phyloP scores from a whole-genome alignment of 2,888 invertebrate genomes.

The Neoascia interrupta region DNA sequence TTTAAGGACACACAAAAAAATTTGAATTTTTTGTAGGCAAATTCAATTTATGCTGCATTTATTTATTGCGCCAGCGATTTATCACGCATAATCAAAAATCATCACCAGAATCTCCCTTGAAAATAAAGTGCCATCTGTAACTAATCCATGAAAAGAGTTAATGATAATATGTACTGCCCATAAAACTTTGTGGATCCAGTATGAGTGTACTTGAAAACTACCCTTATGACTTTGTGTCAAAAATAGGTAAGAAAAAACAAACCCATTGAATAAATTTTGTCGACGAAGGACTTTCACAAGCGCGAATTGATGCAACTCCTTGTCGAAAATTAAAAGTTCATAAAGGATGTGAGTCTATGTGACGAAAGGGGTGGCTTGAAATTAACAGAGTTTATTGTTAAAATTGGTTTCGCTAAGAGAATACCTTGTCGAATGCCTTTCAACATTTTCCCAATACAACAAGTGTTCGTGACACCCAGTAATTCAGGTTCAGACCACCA shows the following conservation, averaged over 20 bases:
- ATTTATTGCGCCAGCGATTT: not conserved
- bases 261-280: too few relatives aligned
- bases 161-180: conserved; percentile 51
- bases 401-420: conserved; percentile 46
- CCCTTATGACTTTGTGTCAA: too few relatives aligned
- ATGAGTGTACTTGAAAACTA: too few relatives aligned
- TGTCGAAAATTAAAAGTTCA: too few relatives aligned
- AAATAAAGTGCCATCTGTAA: conserved; percentile 25
- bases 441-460: conserved; percentile 46
- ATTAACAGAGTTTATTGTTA: conserved; percentile 38
- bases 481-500: too few relatives aligned
- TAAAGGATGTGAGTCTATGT: not conserved
- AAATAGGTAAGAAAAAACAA: too few relatives aligned
- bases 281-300: too few relatives aligned
- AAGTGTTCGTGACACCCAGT: conserved; percentile 63
- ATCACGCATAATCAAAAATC: too few relatives aligned
- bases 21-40: not conserved
- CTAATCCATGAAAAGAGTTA: conserved; percentile 61
- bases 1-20: not conserved
- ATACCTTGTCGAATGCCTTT: conserved; percentile 43
- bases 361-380: conserved; percentile 42
- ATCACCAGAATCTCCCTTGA: too few relatives aligned
- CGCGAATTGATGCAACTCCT: too few relatives aligned
- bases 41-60: not conserved
- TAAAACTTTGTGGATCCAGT: too few relatives aligned